These are phyloP conservation scores for Dreissena rostriformis DNA, from an alignment of 1,140 invertebrate genomes.

Conservation along the genomic window DNA sequence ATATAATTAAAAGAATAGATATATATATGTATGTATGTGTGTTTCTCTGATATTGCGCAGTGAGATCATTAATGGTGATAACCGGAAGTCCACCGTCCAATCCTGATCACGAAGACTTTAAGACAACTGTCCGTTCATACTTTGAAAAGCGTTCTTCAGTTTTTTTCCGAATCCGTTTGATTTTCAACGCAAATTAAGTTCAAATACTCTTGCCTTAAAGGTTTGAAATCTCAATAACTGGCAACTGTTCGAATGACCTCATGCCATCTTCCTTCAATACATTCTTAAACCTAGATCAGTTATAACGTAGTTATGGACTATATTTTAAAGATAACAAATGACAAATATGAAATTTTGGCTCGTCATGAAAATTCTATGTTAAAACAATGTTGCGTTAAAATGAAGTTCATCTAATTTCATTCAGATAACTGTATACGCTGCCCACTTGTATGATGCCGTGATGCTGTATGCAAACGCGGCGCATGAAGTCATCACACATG, in stretches of 20 bases:
- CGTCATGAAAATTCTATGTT: not conserved
- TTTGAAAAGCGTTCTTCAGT: slow-evolving; percentile 91
- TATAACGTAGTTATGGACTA: too few relatives aligned
- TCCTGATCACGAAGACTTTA: slow-evolving; percentile 89
- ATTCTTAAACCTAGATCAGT: too few relatives aligned
- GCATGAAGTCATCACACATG: slow-evolving; percentile 87
- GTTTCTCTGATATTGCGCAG: slow-evolving; percentile 67
- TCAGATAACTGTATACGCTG: slow-evolving; percentile 94
- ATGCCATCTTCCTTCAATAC: too few relatives aligned
- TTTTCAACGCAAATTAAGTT: slow-evolving; percentile 59
- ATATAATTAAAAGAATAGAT: too few relatives aligned
- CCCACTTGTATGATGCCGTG: slow-evolving; percentile 98
- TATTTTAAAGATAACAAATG: too few relatives aligned
- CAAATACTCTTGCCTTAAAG: not conserved
- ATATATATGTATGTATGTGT: too few relatives aligned
- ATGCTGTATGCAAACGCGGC: slow-evolving; percentile 94
- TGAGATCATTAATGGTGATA: slow-evolving; percentile 91
- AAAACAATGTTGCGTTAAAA: not conserved
- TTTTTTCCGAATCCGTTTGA: slow-evolving; percentile 83
- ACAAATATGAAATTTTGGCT: too few relatives aligned
- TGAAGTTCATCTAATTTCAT: slow-evolving; percentile 76
- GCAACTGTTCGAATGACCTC: too few relatives aligned
- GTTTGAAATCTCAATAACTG: not conserved
- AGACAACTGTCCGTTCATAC: slow-evolving; percentile 88
- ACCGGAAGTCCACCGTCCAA: slow-evolving; percentile 90